Evolutionary conservation across 2,113 vertebrate genomes (phyloP).

Genomic region (Tachysurus vachellii): DNA sequence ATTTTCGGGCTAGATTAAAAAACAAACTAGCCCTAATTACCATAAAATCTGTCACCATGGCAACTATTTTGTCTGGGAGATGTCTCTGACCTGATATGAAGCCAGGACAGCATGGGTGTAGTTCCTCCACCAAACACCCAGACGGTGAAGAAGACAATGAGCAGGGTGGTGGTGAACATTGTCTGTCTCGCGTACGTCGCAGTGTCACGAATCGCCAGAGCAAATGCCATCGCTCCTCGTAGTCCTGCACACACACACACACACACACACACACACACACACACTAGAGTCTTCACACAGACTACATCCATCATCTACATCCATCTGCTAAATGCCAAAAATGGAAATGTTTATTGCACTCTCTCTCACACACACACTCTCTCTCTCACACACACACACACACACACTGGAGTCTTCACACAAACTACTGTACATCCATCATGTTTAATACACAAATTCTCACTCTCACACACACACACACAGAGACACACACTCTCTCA

Average conservation of each 20-base stretch:
- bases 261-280: slow-evolving; percentile 6
- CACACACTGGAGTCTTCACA: too few relatives aligned
- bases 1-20: not conserved
- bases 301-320: not conserved
- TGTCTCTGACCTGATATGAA: slow-evolving; percentile 92
- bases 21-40: not conserved
- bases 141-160: slow-evolving; percentile 97
- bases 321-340: too few relatives aligned
- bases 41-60: not conserved
- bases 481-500: too few relatives aligned
- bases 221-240: slow-evolving; percentile 95
- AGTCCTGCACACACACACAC: slow-evolving; percentile 75
- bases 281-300: not conserved
- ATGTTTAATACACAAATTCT: too few relatives aligned
- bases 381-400: too few relatives aligned
- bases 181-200: slow-evolving; percentile 93
- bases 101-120: slow-evolving; percentile 94
- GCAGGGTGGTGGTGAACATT: slow-evolving; percentile 98
- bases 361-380: too few relatives aligned
- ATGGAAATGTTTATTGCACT: too few relatives aligned
- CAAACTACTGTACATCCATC: too few relatives aligned
- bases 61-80: not conserved
- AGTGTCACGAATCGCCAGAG: slow-evolving; percentile 92
- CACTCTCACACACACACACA: too few relatives aligned
- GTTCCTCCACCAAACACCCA: slow-evolving; percentile 97